These are phyloP conservation scores for Diorhabda carinulata DNA, from an alignment of 1,140 invertebrate species.

Conservation along the genomic window DNA sequence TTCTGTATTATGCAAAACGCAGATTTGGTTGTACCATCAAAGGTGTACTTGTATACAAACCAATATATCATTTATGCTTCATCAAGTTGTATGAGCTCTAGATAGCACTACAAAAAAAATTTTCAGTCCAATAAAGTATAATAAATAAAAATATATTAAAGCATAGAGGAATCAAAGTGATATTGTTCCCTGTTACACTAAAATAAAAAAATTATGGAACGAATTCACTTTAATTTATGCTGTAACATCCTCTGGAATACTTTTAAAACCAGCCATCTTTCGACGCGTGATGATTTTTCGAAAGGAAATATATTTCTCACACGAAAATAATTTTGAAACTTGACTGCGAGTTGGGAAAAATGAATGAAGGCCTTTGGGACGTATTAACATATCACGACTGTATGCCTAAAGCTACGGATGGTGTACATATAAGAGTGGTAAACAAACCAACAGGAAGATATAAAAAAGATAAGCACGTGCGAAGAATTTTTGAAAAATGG, in stretches of 20 bases:
- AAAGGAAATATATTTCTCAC: slow-evolving; percentile 2
- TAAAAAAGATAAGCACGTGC: slow-evolving; percentile 2
- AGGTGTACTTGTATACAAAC: too few species aligned
- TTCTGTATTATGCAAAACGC: too few species aligned
- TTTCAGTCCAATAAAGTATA: too few species aligned
- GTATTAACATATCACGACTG: background rate
- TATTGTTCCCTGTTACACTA: too few species aligned
- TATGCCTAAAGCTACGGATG: background rate
- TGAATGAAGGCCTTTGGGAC: background rate
- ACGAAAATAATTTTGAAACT: background rate
- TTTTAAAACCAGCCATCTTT: background rate
- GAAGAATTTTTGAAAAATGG: background rate
- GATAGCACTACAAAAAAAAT: too few species aligned
- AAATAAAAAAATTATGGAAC: background rate
- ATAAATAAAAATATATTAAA: too few species aligned
- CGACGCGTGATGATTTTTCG: background rate
- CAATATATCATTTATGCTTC: too few species aligned
- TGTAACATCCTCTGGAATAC: background rate
- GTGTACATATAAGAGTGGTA: background rate
- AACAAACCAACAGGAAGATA: background rate
- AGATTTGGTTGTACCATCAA: too few species aligned
- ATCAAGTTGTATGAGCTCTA: too few species aligned
- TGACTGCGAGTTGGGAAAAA: background rate
- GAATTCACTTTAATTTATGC: background rate
- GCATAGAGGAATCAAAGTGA: too few species aligned